A percentile compares a stretch with the other conserved stretches of the same genome.
phyloP scores from a whole-genome alignment of 2,113 vertebrate species.

The Perccottus glenii region DNA sequence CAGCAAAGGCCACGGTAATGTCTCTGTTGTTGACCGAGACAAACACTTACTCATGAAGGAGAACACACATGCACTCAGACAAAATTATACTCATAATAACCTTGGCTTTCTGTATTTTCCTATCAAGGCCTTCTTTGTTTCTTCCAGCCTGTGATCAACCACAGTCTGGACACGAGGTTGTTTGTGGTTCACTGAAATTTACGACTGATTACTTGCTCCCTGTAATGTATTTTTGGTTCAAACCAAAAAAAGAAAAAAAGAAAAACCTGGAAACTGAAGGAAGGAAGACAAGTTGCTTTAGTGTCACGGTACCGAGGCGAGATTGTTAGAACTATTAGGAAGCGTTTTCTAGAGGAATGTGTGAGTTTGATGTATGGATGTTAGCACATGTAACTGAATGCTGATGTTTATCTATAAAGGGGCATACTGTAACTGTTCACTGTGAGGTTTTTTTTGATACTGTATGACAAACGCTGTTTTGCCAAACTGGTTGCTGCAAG shows the following conservation, averaged over 20 bases:
- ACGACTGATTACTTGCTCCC: slow-evolving; percentile 39
- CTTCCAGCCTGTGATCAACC: slow-evolving; percentile 43
- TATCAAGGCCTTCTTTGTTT: slow-evolving; percentile 62
- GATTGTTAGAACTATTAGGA: slow-evolving; percentile 56
- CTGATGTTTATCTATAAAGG: slow-evolving; percentile 70
- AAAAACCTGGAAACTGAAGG: slow-evolving; percentile 16
- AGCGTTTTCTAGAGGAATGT: slow-evolving; percentile 51
- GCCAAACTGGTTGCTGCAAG: slow-evolving; percentile 74
- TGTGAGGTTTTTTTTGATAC: slow-evolving; percentile 79
- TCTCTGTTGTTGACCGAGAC: slow-evolving; percentile 54
- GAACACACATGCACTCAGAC: slow-evolving; percentile 26
- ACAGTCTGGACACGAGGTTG: slow-evolving; percentile 27
- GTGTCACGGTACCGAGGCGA: slow-evolving; percentile 46
- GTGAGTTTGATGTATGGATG: slow-evolving; percentile 17
- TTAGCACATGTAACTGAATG: slow-evolving; percentile 59
- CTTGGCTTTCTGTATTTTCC: slow-evolving; percentile 53
- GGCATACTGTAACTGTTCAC: slow-evolving; percentile 76
- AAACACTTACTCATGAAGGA: slow-evolving; percentile 49
- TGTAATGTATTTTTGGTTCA: slow-evolving; percentile 53
- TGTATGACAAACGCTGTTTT: slow-evolving; percentile 74
- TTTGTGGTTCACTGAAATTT: slow-evolving; percentile 47
- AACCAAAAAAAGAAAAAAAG: slow-evolving; percentile 58
- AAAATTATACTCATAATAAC: slow-evolving; percentile 43
- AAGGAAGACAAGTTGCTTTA: slow-evolving; percentile 55
- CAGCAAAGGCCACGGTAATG: slow-evolving; percentile 61